phyloP scores from a whole-genome alignment of 2,797 vertebrate species.

The Pelobates cultripes region DNA sequence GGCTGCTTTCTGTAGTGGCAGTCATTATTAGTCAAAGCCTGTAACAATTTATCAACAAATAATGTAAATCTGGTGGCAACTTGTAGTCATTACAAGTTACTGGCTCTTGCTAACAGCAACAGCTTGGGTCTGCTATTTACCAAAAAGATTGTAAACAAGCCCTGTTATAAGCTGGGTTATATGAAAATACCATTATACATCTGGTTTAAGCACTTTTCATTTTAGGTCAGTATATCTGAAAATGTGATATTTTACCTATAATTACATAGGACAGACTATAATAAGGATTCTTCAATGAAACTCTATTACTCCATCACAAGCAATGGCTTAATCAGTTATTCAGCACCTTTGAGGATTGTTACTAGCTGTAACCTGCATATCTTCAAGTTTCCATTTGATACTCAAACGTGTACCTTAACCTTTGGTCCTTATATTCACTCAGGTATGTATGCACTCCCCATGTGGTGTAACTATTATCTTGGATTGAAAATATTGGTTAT shows the following conservation, averaged over 20 bases:
- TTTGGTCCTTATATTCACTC: conserved; percentile 37
- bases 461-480: not conserved
- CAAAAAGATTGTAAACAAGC: too few relatives aligned
- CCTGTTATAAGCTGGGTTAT: too few relatives aligned
- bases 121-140: too few relatives aligned
- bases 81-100: too few relatives aligned
- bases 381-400: conserved; percentile 36
- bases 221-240: not conserved
- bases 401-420: conserved; percentile 20
- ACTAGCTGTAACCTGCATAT: conserved; percentile 11
- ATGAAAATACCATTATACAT: too few relatives aligned
- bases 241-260: not conserved
- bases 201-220: too few relatives aligned
- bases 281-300: not conserved
- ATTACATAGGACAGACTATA: conserved; percentile 2
- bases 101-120: too few relatives aligned
- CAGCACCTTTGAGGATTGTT: not conserved
- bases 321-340: not conserved
- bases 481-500: not conserved
- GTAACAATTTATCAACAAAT: too few relatives aligned
- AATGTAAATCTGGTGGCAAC: too few relatives aligned
- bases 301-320: not conserved
- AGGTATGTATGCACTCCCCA: not conserved
- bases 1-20: too few relatives aligned
- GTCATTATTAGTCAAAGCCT: too few relatives aligned